Base-by-base conservation (phyloP, 2,113 vertebrate genomes). In the Psittacus erithacus region DNA sequence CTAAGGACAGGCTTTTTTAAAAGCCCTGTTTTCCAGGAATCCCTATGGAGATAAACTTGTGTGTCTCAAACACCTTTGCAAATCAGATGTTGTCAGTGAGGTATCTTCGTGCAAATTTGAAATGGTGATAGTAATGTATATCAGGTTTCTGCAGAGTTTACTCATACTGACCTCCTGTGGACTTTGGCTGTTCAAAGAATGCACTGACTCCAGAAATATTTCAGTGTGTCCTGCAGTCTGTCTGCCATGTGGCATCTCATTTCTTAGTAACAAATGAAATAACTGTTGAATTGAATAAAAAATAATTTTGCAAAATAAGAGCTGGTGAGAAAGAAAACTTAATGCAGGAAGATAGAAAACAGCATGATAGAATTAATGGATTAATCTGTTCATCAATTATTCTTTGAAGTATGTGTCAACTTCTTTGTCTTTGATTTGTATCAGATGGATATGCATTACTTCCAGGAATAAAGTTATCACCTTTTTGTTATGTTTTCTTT, bases 361-460 rank as follows among this genome's bases (percentile, higher is more conserved):
- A 52, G 13, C 18, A 23, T 62, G 47, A n/a, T 20, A 76, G 23
- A 89, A 80, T 85, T 91, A 92, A 65, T 57, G 62, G 25, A 68
- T 39, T 67, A 55, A 91, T 88, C 44, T 82, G 10, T 79, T 91
- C 43, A 82, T 84, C 57, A 73, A 11, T 85, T 91, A 44, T 53
- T 55, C 23, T 94, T 75, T 91, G 53, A 93, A 88, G 19, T 52
- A 7, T 47, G 55, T 29, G 64, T 83, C 64, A 74, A 53, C 38
- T 79, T 87, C 19, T 88, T 76, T 55, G 69, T 41, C 82, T 83
- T 92, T 86, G 63, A 81, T 93, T 92, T 88, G 11, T 75, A n/a
- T 52, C 35, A 23, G 25, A 35, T 82, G 50, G 39, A 76, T 94
- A 62, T 76, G 33, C 24, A 41, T 49, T 64, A 49, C 44, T 94